Base-by-base conservation (phyloP, 2,888 invertebrate genomes). In the Phaonia tiefii region DNA sequence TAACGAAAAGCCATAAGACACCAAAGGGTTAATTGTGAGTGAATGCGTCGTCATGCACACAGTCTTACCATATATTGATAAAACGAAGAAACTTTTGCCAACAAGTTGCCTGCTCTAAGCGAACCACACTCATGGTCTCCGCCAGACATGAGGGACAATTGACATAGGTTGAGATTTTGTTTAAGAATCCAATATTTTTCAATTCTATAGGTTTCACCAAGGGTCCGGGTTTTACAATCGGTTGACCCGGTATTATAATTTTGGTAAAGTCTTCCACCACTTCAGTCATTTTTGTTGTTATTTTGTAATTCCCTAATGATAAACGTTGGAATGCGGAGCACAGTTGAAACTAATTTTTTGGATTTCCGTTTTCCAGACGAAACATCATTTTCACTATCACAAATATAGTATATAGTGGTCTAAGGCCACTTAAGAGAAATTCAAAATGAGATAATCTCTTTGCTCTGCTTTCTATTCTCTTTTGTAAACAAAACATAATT, bases 91-190 rank as follows among this genome's bases (percentile, higher is more conserved):
- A 80, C 2, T 85, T 84, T 71, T 90, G 89, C 58, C 86, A 70
- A 37, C 85, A 87, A 4, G 87, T 90, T 5, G 88, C 89, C 0
- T 85, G 82, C 78, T 89, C 89, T 69, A 86, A 75, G 15, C 86
- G 85, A 26, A 89, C 86, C 17, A 84, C 81, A 69, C 88, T 90
- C 84, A 85, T 42, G 3, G 86, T 85, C n/a, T 83, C 85, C n/a
- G 81, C 85, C 46, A 87, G 86, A 75, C 89, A 89, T 49, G 89
- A 83, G 2, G 89, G 88, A 78, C 89, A 89, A 60, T 86, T 85
- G 0, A 89, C 83, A 65, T 86, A 85, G 1, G 86, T 89, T 13
- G 89, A 79, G 37, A 86, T 78, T 67, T 80, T 83, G 1, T 83
- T 84, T 15, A 89, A 85, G 71, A 85, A 85, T 2, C 89, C 89